A percentile compares a stretch with the other conserved stretches of the same genome.
These are phyloP conservation scores for Tachystola acroxantha DNA, from an alignment of 2,888 invertebrate species.

Conservation along the genomic window DNA sequence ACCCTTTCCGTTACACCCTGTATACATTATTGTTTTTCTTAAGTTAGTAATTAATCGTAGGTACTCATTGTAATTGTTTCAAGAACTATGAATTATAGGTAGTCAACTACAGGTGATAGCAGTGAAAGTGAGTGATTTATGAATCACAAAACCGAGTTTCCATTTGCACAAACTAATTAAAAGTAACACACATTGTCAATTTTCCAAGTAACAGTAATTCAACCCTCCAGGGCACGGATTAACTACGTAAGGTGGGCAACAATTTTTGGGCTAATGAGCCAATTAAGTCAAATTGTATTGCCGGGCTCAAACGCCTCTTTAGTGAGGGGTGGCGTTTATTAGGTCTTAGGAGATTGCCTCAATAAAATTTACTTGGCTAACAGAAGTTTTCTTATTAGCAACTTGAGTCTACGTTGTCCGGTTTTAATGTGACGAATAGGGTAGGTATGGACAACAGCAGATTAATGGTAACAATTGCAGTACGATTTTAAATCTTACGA, in stretches of 20 bases:
- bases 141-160: no score
- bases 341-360: slow-evolving; percentile 24
- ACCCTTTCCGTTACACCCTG: no score
- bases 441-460: no score
- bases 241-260: slow-evolving; percentile 15
- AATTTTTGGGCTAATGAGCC: slow-evolving; percentile 44
- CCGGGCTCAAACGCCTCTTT: slow-evolving; percentile 26
- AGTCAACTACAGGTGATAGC: no score
- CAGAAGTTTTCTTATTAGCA: slow-evolving; percentile 9
- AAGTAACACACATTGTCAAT: background rate
- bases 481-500: no score
- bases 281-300: slow-evolving; percentile 40
- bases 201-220: slow-evolving; percentile 1
- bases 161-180: background rate
- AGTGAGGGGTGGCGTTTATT: slow-evolving; percentile 24
- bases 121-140: no score
- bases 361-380: slow-evolving; percentile 9
- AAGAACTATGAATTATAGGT: no score
- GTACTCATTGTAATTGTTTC: no score
- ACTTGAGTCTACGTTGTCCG: slow-evolving; percentile 5
- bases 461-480: no score
- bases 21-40: no score
- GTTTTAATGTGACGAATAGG: background rate
- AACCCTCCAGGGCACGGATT: slow-evolving; percentile 11
- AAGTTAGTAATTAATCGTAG: no score